phyloP scores from a whole-genome alignment of 2,888 invertebrate species.

The Lasius platythorax region DNA sequence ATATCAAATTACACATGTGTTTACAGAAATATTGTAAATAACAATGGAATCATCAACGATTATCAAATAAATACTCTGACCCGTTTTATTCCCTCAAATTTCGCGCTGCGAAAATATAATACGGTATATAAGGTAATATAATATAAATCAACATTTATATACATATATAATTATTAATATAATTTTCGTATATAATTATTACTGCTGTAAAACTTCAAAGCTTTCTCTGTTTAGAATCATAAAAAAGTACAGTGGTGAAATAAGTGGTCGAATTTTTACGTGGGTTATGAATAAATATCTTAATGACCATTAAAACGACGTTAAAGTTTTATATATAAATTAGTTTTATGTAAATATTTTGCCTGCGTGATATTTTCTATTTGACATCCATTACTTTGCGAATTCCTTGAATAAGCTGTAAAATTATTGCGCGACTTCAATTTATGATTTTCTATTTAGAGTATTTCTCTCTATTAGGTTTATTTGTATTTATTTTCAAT shows the following conservation, averaged over 20 bases:
- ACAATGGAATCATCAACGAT: conserved; percentile 6
- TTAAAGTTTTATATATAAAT: conserved; percentile 14
- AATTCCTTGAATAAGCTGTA: conserved; percentile 23
- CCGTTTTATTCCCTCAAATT: neutral
- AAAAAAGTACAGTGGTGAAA: neutral
- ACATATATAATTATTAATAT: conserved; percentile 11
- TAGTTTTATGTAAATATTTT: conserved; percentile 13
- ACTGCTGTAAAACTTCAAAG: neutral
- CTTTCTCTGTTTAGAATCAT: conserved; percentile 7
- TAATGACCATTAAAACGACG: neutral
- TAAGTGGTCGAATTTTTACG: neutral
- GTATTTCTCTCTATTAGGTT: neutral
- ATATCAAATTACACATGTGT: conserved; percentile 38
- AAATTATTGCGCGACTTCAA: neutral
- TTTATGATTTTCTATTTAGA: conserved; percentile 1
- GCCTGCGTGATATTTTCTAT: conserved; percentile 6
- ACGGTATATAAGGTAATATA: neutral
- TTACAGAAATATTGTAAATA: conserved; percentile 22
- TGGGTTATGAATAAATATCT: conserved; percentile 23
- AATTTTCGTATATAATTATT: conserved; percentile 12
- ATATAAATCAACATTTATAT: neutral
- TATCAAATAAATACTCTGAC: conserved; percentile 6
- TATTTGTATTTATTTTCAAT: neutral
- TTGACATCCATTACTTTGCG: conserved; percentile 5
- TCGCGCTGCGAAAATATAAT: neutral